phyloP scores from a whole-genome alignment of 2,797 vertebrate genomes.

The Alauda arvensis region DNA sequence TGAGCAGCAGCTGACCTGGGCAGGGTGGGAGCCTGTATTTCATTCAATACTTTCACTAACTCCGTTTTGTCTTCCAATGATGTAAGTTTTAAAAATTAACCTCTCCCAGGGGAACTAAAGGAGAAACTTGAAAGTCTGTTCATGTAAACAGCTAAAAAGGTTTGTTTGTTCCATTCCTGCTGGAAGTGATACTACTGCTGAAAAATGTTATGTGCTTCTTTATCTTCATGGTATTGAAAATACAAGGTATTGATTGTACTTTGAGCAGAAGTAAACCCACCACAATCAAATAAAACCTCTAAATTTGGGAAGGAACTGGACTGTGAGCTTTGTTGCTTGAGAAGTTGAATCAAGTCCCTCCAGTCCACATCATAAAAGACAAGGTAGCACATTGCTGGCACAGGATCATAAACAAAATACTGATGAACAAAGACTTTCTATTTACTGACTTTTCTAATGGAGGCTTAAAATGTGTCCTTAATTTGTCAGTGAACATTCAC shows the following conservation, averaged over 20 bases:
- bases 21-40: neutral
- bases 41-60: neutral
- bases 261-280: constrained; percentile 8
- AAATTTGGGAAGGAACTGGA: neutral
- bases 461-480: neutral
- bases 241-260: constrained; percentile 1
- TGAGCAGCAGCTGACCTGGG: neutral
- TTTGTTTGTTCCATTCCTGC: constrained; percentile 10
- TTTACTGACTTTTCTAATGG: neutral
- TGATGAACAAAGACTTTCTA: neutral
- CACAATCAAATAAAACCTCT: neutral
- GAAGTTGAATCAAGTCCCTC: neutral
- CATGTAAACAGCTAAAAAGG: constrained; percentile 3
- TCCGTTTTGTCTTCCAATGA: neutral
- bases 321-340: neutral
- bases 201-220: neutral
- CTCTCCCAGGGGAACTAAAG: constrained; percentile 17
- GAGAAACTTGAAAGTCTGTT: neutral
- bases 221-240: neutral
- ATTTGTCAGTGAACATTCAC: neutral
- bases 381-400: neutral
- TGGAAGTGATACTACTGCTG: constrained; percentile 3
- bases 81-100: constrained; percentile 32
- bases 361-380: neutral
- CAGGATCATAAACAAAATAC: neutral